Evolutionary conservation across 2,113 vertebrate genomes (phyloP).

Genomic region (Abramis brama): DNA sequence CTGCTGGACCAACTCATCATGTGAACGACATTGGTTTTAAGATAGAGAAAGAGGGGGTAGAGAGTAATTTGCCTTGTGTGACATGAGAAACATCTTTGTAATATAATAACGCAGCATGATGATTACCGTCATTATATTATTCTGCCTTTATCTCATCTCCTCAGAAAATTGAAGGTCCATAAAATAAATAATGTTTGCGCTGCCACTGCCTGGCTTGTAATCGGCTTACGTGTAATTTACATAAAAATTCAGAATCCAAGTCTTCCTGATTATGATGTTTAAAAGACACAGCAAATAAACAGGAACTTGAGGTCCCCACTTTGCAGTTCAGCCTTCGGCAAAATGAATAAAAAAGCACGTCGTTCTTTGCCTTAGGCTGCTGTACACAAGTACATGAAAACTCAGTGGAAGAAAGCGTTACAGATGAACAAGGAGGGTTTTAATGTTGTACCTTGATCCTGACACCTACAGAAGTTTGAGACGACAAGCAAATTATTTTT

Average conservation of each 20-base stretch:
- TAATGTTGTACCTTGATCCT: conserved; percentile 8
- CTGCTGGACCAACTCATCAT: background rate
- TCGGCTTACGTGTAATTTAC: conserved; percentile 80
- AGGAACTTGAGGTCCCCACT: conserved; percentile 61
- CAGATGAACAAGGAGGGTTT: background rate
- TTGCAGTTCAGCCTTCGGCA: conserved; percentile 20
- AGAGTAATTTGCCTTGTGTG: conserved; percentile 66
- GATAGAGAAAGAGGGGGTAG: conserved; percentile 40
- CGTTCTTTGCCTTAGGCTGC: background rate
- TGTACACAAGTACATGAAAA: background rate
- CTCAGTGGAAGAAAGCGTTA: conserved; percentile 11
- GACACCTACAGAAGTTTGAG: background rate
- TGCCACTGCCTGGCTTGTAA: conserved; percentile 74
- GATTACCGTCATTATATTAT: conserved; percentile 74
- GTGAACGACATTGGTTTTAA: conserved; percentile 32
- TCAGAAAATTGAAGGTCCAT: conserved; percentile 76
- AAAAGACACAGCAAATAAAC: conserved; percentile 72
- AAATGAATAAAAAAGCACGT: background rate
- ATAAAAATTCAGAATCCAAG: conserved; percentile 76
- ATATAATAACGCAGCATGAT: conserved; percentile 68
- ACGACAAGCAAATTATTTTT: background rate
- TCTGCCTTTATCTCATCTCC: conserved; percentile 74
- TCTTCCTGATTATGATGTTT: conserved; percentile 73
- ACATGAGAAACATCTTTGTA: conserved; percentile 74
- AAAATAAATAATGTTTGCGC: conserved; percentile 79